A percentile compares a stretch with the other conserved stretches of the same genome.
Evolutionary conservation across 2,888 invertebrate genomes (phyloP).

Genomic region (Lithophane leautieri): DNA sequence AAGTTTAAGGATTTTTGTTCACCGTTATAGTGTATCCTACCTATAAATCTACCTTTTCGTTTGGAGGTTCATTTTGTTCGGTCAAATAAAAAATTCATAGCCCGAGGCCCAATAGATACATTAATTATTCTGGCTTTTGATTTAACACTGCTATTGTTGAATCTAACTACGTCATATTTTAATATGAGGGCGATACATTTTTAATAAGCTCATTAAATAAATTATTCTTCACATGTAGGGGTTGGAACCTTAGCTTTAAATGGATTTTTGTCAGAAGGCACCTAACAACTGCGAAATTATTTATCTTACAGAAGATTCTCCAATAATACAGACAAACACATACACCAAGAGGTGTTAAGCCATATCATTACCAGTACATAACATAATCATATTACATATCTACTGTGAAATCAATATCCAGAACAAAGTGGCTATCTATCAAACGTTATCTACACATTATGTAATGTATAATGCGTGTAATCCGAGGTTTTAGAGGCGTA

Average conservation of each 20-base stretch:
- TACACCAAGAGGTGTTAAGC: background rate
- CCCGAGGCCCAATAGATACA: constrained; percentile 17
- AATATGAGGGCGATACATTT: constrained; percentile 28
- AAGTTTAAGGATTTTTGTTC: constrained; percentile 24
- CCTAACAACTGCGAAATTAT: background rate
- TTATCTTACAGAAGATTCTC: background rate
- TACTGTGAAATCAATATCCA: constrained; percentile 16
- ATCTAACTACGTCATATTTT: constrained; percentile 24
- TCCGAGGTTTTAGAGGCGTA: constrained; percentile 19
- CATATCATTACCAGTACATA: background rate
- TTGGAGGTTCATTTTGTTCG: background rate
- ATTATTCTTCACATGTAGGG: constrained; percentile 2
- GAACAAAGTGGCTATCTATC: constrained; percentile 5
- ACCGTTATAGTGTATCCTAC: background rate
- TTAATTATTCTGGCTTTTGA: constrained; percentile 29
- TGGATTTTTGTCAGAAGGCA: background rate
- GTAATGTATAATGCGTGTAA: constrained; percentile 33
- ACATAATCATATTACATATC: background rate
- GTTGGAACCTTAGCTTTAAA: background rate
- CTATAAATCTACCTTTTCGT: constrained; percentile 2
- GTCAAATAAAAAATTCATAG: constrained; percentile 36
- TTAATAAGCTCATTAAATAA: constrained; percentile 11
- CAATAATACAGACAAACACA: background rate
- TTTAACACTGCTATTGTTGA: constrained; percentile 23
- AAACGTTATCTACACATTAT: constrained; percentile 1